Percentiles rank a stretch among this genome's conserved stretches.
Evolutionary conservation across 2,888 invertebrate genomes (phyloP).

Genomic region (Mechanitis messenoides): DNA sequence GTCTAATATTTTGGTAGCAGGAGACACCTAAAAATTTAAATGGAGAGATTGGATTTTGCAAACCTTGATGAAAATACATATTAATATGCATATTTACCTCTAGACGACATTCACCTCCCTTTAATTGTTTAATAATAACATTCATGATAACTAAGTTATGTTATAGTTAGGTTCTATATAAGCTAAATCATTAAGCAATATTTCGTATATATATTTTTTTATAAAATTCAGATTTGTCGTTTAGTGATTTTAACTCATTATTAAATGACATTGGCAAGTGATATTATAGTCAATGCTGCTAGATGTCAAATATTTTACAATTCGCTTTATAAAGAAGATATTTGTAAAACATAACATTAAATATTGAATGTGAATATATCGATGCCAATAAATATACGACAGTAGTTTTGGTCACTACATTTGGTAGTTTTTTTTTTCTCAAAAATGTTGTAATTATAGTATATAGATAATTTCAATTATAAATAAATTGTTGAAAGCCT

Average conservation of each 20-base stretch:
- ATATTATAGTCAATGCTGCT: neutral
- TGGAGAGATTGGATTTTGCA: neutral
- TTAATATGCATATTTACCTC: constrained; percentile 67
- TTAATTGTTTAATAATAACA: constrained; percentile 83
- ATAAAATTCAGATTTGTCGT: constrained; percentile 10
- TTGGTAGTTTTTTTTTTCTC: too few relatives aligned
- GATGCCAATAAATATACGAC: too few relatives aligned
- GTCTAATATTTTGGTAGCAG: constrained; percentile 78
- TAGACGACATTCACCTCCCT: constrained; percentile 82
- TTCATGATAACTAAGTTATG: constrained; percentile 73
- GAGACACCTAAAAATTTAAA: constrained; percentile 61
- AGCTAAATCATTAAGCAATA: neutral
- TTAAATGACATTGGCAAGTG: neutral
- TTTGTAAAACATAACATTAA: constrained; percentile 8
- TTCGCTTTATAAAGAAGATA: constrained; percentile 2
- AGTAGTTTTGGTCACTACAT: too few relatives aligned
- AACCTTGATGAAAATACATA: constrained; percentile 9
- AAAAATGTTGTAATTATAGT: too few relatives aligned
- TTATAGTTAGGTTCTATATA: neutral
- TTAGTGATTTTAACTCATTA: neutral
- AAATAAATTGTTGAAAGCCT: too few relatives aligned
- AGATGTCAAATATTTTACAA: too few relatives aligned
- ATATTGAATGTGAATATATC: too few relatives aligned
- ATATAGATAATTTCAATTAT: too few relatives aligned
- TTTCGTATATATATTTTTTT: constrained; percentile 4